Evolutionary conservation across 1,140 invertebrate species (phyloP).

Genomic region (Vollenhovia emeryi): DNA sequence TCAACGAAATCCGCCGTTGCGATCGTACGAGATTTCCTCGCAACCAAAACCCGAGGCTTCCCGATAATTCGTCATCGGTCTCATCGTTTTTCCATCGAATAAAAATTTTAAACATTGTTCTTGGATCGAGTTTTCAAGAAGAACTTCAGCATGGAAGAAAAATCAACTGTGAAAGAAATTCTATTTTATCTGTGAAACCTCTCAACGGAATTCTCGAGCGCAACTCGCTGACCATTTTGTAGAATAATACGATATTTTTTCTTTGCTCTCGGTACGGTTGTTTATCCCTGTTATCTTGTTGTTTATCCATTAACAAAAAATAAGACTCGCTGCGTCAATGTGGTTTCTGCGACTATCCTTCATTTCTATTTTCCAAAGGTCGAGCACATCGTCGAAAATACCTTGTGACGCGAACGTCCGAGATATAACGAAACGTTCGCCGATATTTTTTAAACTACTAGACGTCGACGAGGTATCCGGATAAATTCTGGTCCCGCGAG

Average conservation of each 20-base stretch:
- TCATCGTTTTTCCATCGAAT: not conserved
- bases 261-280: not conserved
- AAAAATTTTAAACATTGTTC: not conserved
- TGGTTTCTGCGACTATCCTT: not conserved
- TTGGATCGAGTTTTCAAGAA: not conserved
- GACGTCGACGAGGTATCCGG: not conserved
- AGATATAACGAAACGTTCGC: not conserved
- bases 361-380: not conserved
- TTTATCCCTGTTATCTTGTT: too few species aligned
- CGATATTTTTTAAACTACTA: not conserved
- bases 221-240: not conserved
- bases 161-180: not conserved
- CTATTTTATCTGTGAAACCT: not conserved
- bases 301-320: not conserved
- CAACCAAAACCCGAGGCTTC: not conserved
- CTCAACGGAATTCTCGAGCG: not conserved
- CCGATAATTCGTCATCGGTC: not conserved
- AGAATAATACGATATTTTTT: not conserved
- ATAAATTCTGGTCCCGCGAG: conserved; percentile 26
- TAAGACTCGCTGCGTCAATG: not conserved
- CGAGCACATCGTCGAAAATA: conserved; percentile 24
- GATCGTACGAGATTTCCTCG: not conserved
- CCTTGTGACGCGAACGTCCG: not conserved
- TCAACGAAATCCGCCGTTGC: not conserved
- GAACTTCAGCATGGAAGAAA: not conserved